Evolutionary conservation across 2,888 invertebrate genomes (phyloP).

Genomic region (Drosophila differens): DNA sequence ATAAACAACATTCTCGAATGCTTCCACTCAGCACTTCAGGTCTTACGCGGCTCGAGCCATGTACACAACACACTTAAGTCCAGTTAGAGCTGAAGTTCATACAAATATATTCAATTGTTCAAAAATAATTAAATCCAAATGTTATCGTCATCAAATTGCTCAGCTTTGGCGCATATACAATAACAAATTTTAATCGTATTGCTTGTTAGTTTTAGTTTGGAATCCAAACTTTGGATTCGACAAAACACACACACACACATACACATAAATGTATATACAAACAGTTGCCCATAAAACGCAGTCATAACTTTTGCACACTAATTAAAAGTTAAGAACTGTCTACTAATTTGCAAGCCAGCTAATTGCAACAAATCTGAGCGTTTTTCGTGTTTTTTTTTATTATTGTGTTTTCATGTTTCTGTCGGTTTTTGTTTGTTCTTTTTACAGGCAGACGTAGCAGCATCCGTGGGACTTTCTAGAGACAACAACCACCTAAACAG

Average conservation of each 20-base stretch:
- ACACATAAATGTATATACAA: not conserved
- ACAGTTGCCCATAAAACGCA: slow-evolving; percentile 27
- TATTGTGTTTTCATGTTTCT: slow-evolving; percentile 8
- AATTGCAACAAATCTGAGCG: slow-evolving; percentile 64
- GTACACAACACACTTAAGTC: not conserved
- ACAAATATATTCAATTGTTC: not conserved
- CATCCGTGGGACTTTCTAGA: slow-evolving; percentile 58
- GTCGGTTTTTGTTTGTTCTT: slow-evolving; percentile 13
- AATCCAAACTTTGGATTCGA: not conserved
- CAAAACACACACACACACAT: not conserved
- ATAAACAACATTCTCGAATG: not conserved
- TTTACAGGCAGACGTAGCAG: slow-evolving; percentile 51
- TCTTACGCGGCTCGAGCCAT: not conserved
- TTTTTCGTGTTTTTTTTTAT: slow-evolving; percentile 13
- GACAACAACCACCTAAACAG: slow-evolving; percentile 33
- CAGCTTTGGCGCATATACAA: slow-evolving; percentile 2
- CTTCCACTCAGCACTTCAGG: not conserved
- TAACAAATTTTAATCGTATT: slow-evolving; percentile 15
- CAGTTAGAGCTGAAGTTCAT: not conserved
- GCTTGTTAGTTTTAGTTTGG: slow-evolving; percentile 26
- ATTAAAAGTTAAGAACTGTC: slow-evolving; percentile 73
- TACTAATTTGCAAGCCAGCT: slow-evolving; percentile 49
- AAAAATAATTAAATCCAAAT: not conserved
- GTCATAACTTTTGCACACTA: slow-evolving; percentile 63
- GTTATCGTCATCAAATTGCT: not conserved